Conservation (phyloP, 1,140 invertebrate genomes). For the Nomia melanderi region DNA sequence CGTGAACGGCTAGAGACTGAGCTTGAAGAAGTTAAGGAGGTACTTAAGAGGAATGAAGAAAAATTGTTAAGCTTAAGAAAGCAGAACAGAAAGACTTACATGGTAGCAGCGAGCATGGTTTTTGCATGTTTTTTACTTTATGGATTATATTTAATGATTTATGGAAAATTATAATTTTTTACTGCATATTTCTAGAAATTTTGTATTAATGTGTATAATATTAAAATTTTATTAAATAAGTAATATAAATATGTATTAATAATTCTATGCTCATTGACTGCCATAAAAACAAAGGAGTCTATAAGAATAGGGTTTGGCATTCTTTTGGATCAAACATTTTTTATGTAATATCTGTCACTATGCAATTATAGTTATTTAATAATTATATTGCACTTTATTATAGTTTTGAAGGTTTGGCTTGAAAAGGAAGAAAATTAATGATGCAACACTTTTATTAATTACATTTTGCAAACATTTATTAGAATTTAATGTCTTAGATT, state of each 20-base stretch:
- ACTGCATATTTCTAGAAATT: conserved; percentile 9
- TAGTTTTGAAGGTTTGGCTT: background rate
- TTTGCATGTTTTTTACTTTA: conserved; percentile 72
- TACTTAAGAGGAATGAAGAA: conserved; percentile 72
- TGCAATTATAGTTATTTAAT: background rate
- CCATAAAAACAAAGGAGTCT: background rate
- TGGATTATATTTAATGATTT: conserved; percentile 68
- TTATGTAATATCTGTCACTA: background rate
- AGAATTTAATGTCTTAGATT: background rate
- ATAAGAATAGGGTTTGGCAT: background rate
- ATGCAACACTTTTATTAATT: background rate
- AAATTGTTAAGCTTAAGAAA: conserved; percentile 65
- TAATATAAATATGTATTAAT: background rate
- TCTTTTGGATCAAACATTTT: background rate
- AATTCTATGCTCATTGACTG: background rate
- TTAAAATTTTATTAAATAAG: background rate
- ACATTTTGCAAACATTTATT: background rate
- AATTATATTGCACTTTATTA: background rate
- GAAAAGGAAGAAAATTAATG: background rate
- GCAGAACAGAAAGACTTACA: conserved; percentile 74
- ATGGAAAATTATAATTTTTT: conserved; percentile 30
- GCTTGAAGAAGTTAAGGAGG: conserved; percentile 68
- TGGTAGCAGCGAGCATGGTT: conserved; percentile 69
- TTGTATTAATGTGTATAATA: background rate
- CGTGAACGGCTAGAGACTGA: conserved; percentile 73